phyloP scores from a whole-genome alignment of 1,140 invertebrate genomes.

The Proctacanthus coquilletti region DNA sequence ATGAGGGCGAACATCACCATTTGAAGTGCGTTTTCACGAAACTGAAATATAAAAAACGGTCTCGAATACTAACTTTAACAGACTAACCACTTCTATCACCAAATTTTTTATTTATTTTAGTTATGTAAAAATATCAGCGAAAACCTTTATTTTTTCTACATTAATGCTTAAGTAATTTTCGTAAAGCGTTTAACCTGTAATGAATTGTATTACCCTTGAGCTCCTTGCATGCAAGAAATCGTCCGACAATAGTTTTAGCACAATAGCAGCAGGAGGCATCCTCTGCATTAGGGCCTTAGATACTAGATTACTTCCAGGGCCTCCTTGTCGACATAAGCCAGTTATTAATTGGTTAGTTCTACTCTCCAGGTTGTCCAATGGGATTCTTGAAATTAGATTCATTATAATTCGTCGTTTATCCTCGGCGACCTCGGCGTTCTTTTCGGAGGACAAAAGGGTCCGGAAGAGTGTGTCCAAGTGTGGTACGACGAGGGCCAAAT shows the following conservation, averaged over 20 bases:
- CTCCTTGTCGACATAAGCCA: constrained; percentile 41
- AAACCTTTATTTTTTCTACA: too few relatives aligned
- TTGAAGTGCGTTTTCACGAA: constrained; percentile 61
- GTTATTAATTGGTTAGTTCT: constrained; percentile 35
- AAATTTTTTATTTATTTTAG: too few relatives aligned
- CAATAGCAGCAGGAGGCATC: constrained; percentile 42
- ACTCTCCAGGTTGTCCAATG: constrained; percentile 27
- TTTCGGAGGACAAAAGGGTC: constrained; percentile 33
- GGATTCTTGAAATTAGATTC: constrained; percentile 25
- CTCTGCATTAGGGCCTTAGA: constrained; percentile 48
- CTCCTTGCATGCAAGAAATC: constrained; percentile 49
- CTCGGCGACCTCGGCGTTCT: constrained; percentile 23
- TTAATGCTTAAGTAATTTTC: too few relatives aligned
- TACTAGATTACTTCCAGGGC: constrained; percentile 37
- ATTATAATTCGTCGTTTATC: constrained; percentile 22
- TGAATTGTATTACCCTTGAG: constrained; percentile 43
- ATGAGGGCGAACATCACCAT: constrained; percentile 58
- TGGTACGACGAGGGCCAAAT: constrained; percentile 36
- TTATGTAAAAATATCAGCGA: too few relatives aligned
- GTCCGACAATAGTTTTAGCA: constrained; percentile 42
- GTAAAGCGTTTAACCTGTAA: too few relatives aligned
- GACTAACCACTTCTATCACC: too few relatives aligned
- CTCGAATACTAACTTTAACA: too few relatives aligned
- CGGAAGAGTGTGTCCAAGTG: constrained; percentile 46
- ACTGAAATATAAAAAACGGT: constrained; percentile 29